Conservation (phyloP, 2,797 vertebrate genomes). For the Danio jaintianensis region DNA sequence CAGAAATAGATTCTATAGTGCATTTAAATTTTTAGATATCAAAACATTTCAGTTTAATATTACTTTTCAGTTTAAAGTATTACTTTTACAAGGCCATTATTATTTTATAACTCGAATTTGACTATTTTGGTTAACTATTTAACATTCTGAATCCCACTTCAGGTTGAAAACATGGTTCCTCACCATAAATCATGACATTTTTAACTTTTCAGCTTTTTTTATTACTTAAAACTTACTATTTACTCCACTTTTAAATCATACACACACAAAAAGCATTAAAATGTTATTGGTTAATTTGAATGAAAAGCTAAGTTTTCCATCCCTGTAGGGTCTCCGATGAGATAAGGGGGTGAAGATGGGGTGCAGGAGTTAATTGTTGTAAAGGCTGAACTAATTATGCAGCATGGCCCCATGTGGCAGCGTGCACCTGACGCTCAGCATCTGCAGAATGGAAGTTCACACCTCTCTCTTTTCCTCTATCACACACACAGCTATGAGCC, state of each 20-base stretch:
- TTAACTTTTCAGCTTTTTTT: too few species aligned
- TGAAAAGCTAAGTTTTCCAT: conserved; percentile 15
- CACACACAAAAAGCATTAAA: neutral
- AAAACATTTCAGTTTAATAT: neutral
- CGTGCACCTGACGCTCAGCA: conserved; percentile 55
- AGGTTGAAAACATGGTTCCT: neutral
- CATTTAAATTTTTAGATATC: neutral
- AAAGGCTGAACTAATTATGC: conserved; percentile 63
- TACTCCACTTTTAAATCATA: neutral
- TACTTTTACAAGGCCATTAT: too few species aligned
- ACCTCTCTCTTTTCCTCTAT: conserved; percentile 45
- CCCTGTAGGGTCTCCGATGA: conserved; percentile 33
- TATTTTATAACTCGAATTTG: neutral
- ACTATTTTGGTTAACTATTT: neutral
- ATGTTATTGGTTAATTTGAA: neutral
- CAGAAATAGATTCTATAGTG: neutral
- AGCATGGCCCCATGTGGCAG: conserved; percentile 54
- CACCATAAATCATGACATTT: neutral
- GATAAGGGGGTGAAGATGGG: conserved; percentile 25
- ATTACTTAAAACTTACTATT: too few species aligned
- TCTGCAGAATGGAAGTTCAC: conserved; percentile 60
- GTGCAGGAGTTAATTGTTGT: conserved; percentile 61
- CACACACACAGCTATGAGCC: conserved; percentile 30
- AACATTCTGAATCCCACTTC: neutral
- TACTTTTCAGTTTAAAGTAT: too few species aligned